These are phyloP conservation scores for Microcaecilia unicolor DNA, from an alignment of 2,797 vertebrate genomes.

Conservation along the genomic window DNA sequence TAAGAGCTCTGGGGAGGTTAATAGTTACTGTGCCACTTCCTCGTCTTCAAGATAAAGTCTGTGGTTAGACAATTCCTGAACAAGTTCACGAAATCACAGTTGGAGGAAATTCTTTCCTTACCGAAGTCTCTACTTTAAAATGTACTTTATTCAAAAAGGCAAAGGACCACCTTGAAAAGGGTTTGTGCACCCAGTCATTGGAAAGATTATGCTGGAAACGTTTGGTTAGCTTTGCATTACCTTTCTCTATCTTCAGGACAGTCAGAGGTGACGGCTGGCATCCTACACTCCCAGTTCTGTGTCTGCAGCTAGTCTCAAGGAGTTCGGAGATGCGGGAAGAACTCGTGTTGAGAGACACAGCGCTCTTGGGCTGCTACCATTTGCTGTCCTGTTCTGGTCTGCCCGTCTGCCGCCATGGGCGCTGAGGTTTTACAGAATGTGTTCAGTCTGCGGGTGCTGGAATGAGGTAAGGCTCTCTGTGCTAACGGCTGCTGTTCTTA, in stretches of 20 bases:
- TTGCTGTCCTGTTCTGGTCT: slow-evolving; percentile 35
- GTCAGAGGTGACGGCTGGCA: slow-evolving; percentile 18
- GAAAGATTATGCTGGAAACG: slow-evolving; percentile 50
- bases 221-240: slow-evolving; percentile 39
- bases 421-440: slow-evolving; percentile 42
- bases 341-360: slow-evolving; percentile 52
- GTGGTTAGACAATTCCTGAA: no score
- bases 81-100: no score
- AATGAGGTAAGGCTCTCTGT: slow-evolving; percentile 27
- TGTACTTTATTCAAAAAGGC: no score
- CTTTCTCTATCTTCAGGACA: slow-evolving; percentile 45
- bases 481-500: slow-evolving; percentile 90
- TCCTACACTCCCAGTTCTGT: slow-evolving; percentile 23
- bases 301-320: slow-evolving; percentile 47
- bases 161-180: slow-evolving; percentile 30
- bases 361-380: slow-evolving; percentile 27
- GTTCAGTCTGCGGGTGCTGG: slow-evolving; percentile 47
- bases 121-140: no score
- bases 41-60: no score
- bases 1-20: no score
- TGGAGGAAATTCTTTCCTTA: no score
- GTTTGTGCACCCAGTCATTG: slow-evolving; percentile 35
- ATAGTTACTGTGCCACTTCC: no score
- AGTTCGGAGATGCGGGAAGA: slow-evolving; percentile 56
- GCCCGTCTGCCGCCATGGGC: slow-evolving; percentile 40